Evolutionary conservation across 2,113 vertebrate species (phyloP).

Genomic region (Eurypyga helias): DNA sequence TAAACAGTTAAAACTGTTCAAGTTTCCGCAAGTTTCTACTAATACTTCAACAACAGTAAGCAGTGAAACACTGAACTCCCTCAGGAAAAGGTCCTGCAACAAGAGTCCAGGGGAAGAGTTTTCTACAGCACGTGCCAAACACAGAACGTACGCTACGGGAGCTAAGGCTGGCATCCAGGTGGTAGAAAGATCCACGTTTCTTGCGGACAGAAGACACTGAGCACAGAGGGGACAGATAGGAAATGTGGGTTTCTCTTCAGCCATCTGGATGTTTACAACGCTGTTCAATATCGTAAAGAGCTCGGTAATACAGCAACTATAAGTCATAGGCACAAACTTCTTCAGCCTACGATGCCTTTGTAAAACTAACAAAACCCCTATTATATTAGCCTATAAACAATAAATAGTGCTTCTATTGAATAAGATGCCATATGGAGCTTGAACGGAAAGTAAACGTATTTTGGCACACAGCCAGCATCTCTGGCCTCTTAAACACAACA

Average conservation of each 20-base stretch:
- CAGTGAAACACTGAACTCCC: slow-evolving; percentile 49
- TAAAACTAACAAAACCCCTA: slow-evolving; percentile 29
- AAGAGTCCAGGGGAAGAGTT: background rate
- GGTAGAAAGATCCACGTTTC: background rate
- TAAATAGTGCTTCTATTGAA: slow-evolving; percentile 4
- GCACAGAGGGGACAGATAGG: slow-evolving; percentile 11
- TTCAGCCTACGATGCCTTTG: slow-evolving; percentile 27
- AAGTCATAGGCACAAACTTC: slow-evolving; percentile 28
- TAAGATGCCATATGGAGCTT: slow-evolving; percentile 10
- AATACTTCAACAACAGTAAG: slow-evolving; percentile 16
- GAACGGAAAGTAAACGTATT: slow-evolving; percentile 33
- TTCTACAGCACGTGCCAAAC: background rate
- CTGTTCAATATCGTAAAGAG: background rate
- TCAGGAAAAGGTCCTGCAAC: slow-evolving; percentile 47
- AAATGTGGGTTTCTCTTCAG: slow-evolving; percentile 47
- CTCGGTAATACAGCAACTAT: background rate
- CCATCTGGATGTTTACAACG: background rate
- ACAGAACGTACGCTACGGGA: background rate
- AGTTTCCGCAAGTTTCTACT: slow-evolving; percentile 22
- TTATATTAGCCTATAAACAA: slow-evolving; percentile 19
- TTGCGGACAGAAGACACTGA: background rate
- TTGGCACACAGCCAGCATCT: background rate
- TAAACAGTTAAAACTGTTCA: background rate
- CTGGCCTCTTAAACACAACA: background rate
- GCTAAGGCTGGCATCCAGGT: background rate